Percentiles rank a stretch among this genome's conserved stretches.
These are phyloP conservation scores for Helogale parvula DNA, from an alignment of 2,113 vertebrate genomes.

Conservation along the genomic window DNA sequence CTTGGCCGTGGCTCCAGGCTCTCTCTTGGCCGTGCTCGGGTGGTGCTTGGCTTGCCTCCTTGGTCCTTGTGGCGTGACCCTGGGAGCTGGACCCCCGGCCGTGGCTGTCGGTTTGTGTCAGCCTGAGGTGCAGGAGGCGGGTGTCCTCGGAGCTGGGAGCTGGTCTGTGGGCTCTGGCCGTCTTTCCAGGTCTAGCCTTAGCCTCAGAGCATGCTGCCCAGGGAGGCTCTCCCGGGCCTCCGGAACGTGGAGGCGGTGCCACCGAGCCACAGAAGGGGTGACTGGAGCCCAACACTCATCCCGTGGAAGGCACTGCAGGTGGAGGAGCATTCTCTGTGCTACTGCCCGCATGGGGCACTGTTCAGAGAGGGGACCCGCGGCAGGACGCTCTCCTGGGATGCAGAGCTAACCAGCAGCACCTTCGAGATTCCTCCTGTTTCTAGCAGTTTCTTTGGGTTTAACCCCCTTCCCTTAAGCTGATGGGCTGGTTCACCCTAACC, in stretches of 20 bases:
- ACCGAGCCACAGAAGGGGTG: neutral
- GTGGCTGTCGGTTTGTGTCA: neutral
- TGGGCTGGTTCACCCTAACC: fast-evolving
- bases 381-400: neutral
- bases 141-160: fast-evolving
- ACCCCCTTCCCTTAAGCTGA: neutral
- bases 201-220: neutral
- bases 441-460: neutral
- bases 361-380: fast-evolving
- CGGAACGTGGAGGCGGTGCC: neutral
- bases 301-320: fast-evolving
- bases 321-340: neutral
- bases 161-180: fast-evolving
- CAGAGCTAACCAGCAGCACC: neutral
- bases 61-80: neutral
- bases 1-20: fast-evolving
- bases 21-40: neutral
- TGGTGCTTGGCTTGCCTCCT: neutral
- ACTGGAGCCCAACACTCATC: neutral
- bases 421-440: neutral
- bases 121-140: neutral
- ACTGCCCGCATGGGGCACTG: fast-evolving
- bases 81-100: fast-evolving
- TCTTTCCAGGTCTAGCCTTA: neutral
- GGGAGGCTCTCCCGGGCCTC: neutral